Conservation (phyloP, 2,888 invertebrate species). For the Thyatira batis region DNA sequence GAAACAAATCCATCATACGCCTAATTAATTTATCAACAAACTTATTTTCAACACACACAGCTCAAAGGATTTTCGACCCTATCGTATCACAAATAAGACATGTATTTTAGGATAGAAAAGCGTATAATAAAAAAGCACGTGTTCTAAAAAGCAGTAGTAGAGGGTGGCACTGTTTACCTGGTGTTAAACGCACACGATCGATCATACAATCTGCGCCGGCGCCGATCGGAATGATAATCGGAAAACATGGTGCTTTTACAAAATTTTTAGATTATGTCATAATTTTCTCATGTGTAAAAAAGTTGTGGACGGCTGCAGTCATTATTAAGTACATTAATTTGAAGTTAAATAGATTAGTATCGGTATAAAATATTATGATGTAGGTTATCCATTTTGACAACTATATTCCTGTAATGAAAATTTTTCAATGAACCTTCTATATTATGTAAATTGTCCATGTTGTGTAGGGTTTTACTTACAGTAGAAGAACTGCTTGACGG, state of each 20-base stretch:
- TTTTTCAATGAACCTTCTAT: no score
- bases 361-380: no score
- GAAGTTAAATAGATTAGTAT: no score
- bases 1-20: conserved; percentile 52
- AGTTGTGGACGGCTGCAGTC: no score
- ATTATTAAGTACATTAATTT: no score
- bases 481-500: no score
- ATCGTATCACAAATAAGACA: background rate
- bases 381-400: no score
- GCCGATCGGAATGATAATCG: conserved; percentile 23
- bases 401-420: no score
- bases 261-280: no score
- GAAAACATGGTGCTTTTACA: background rate
- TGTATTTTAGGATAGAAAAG: conserved; percentile 9
- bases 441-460: no score
- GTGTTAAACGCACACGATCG: conserved; percentile 39
- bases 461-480: no score
- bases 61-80: conserved; percentile 23
- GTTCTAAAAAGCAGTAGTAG: conserved; percentile 8
- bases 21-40: conserved; percentile 56
- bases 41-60: conserved; percentile 15
- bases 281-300: no score
- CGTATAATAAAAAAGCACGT: conserved; percentile 32
- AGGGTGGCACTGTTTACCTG: conserved; percentile 45
- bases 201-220: conserved; percentile 50